Base-by-base conservation (phyloP, 2,113 vertebrate genomes). In the Anolis carolinensis region DNA sequence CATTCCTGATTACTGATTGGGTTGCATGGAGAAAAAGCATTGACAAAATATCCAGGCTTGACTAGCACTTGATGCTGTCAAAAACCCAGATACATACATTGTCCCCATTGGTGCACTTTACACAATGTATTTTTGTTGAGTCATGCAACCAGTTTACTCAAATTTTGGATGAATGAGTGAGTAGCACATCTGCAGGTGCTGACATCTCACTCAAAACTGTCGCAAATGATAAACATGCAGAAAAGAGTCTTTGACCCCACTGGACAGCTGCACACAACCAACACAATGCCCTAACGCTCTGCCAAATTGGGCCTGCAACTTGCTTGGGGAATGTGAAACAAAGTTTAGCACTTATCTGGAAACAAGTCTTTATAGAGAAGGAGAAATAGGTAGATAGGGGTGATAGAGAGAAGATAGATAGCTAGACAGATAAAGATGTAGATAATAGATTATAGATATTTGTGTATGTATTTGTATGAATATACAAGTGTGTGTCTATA, bases 321-420 rank as follows among this genome's bases (percentile, higher is more conserved):
- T 89, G 87, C 65, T 70, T 32, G 34, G 63, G 89, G 87, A 86
- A 86, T 68, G 34, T 81, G 81, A 86, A 92, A 89, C 78, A 86
- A 90, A 91, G 84, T 92, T 92, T 87, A 89, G 86, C 86, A 77
- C 62, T 86, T 83, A 89, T 10, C 92, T 83, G 63, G 88, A 92
- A 92, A 88, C 93, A 92, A 79, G 86, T 88, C 84, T 88, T 44
- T 44, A 4, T 44, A 44, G 39, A 44, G 39, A 44, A 44, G 39
- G 39, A 44, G 5, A 44, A 44, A 44, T 44, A 44, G 39, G 5
- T 44, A 44, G 39, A 44, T 44, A 44, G 39, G 5, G 5, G 5
- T 44, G 5, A 44, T 5, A 44, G 39, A 44, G 39, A 44, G 39
- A 44, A 44, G 39, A 44, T 5, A 44, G 39, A 44, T 44, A 44